Base-by-base conservation (phyloP, 2,113 vertebrate genomes). In the Meriones unguiculatus region DNA sequence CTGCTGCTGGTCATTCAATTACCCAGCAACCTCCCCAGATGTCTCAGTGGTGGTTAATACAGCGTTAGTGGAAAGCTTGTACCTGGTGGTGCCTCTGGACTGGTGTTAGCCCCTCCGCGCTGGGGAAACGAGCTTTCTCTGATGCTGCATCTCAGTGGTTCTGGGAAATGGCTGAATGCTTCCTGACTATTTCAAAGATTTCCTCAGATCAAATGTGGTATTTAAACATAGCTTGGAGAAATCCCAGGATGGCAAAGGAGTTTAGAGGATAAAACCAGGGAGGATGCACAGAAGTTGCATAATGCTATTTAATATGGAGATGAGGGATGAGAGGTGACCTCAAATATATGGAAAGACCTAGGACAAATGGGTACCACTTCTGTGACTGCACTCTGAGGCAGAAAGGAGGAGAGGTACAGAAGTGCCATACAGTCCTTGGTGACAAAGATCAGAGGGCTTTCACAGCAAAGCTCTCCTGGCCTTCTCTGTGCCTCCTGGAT, bases 1-100 rank as follows among this genome's bases (percentile, higher is more conserved):
- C 69, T 93, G 87, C 91, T 95, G 91, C 95, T 2, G 84, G 97
- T 93, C 89, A 77, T 97, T 97, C 96, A 97, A 78, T 96, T 97
- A 94, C 96, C 92, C 78, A 90, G 96, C 91, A 95, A 76, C 93
- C 93, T 94, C 92, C 32, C 81, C 89, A 85, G 38, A 96, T 76
- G 85, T 89, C 67, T 75, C 54, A 62, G 90, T 14, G 0, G 69
- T 59, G 24, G 25, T 62, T 59, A 92, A 80, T n/a, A 24, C 0
- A 0, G 87, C 1, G 0, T 92, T 64, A 76, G 18, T 57, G 38
- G n/a, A 32, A 72, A 28, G 8, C 0, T 0, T 5, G 1, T 81
- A 25, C 81, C 25, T 89, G 22, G 54, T 46, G 9, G 41, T 22
- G 7, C 86, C 88, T 87, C 52, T 32, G 91, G 88, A n/a, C 87